Evolutionary conservation across 1,140 invertebrate genomes (phyloP).

Genomic region (Odontomachus brunneus): DNA sequence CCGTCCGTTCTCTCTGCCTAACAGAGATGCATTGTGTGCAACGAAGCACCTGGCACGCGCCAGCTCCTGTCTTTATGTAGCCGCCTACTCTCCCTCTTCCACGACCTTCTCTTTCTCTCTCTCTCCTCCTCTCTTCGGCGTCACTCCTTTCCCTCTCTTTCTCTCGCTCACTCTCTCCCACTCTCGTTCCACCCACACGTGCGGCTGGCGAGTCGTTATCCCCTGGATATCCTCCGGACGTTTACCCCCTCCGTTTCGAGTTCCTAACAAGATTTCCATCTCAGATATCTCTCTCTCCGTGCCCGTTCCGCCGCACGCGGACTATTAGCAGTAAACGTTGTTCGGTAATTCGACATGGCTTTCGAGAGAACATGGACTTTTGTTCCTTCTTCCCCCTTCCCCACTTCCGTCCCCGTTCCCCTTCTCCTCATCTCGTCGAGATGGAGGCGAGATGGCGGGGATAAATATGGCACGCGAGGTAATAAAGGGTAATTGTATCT

Average conservation of each 20-base stretch:
- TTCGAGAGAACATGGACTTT: constrained; percentile 43
- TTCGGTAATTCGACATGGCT: constrained; percentile 68
- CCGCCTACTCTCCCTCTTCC: constrained; percentile 66
- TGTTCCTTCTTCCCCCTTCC: constrained; percentile 19
- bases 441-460: neutral
- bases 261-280: constrained; percentile 75
- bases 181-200: constrained; percentile 59
- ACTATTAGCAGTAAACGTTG: constrained; percentile 73
- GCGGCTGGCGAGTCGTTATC: constrained; percentile 67
- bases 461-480: constrained; percentile 55
- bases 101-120: constrained; percentile 7
- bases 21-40: constrained; percentile 82
- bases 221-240: constrained; percentile 73
- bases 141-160: neutral
- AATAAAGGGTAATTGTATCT: constrained; percentile 59
- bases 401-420: neutral
- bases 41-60: constrained; percentile 84
- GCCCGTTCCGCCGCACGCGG: constrained; percentile 51
- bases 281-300: constrained; percentile 67
- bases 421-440: neutral
- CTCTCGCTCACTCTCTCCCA: constrained; percentile 9
- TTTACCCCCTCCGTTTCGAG: constrained; percentile 66
- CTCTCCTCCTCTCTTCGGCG: constrained; percentile 26
- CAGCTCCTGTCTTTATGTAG: constrained; percentile 81
- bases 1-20: constrained; percentile 56